phyloP scores from a whole-genome alignment of 2,797 vertebrate genomes.

The Threskiornis aethiopicus region DNA sequence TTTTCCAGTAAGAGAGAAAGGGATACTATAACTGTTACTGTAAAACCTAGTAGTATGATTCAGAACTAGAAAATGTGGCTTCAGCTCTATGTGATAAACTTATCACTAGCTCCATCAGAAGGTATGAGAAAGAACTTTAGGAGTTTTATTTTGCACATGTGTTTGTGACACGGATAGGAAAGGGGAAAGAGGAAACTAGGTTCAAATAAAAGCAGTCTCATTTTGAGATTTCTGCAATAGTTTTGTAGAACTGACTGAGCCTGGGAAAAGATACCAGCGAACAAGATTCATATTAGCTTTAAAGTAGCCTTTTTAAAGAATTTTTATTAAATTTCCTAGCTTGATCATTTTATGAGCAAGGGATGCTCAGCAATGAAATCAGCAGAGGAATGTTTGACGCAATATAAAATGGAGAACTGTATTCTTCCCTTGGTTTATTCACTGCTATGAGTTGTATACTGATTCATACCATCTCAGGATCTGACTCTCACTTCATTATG shows the following conservation, averaged over 20 bases:
- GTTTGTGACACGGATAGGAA: neutral
- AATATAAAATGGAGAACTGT: neutral
- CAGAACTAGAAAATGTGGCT: neutral
- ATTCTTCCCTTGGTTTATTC: neutral
- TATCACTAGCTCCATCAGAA: neutral
- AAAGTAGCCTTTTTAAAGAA: neutral
- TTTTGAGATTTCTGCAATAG: neutral
- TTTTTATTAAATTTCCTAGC: neutral
- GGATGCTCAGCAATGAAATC: neutral
- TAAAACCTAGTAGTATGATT: neutral
- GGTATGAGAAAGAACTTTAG: neutral
- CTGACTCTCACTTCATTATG: neutral
- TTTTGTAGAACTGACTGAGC: neutral
- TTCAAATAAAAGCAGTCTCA: neutral
- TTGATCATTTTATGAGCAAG: neutral
- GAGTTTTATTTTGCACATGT: neutral
- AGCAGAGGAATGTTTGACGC: neutral
- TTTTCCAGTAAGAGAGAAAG: neutral
- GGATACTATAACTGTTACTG: neutral
- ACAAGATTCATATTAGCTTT: neutral
- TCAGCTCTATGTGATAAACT: neutral
- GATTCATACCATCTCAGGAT: neutral
- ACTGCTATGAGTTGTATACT: neutral
- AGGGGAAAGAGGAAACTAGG: neutral
- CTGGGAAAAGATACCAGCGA: neutral